Evolutionary conservation across 2,888 invertebrate species (phyloP), one percentile per base, ranked within the genome.

Genomic region (Tiliacea aurago): DNA sequence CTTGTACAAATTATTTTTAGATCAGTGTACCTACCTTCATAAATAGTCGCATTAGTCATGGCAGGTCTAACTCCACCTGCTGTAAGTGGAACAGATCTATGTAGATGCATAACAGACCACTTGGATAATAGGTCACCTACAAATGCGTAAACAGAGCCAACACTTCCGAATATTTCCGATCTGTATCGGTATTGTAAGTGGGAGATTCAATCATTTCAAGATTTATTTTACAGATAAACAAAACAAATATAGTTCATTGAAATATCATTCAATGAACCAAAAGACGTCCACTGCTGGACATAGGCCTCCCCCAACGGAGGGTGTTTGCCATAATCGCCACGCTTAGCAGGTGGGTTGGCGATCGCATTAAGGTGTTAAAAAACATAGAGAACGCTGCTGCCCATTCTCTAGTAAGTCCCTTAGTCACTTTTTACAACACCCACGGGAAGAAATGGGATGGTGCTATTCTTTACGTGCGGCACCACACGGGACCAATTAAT

Each of bases 41-140:
- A 64, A 64, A 76, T 79, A 76, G 72, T 47, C 71, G 18, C 43
- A 59, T 76, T 76, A 78, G 45, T 76, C 79, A 76, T 70, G 43
- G 2, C 53, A 70, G 28, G 43, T 72, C 64, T 58, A 45, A 55
- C 23, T 53, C 51, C 79, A 72, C 73, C 64, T 53, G 78, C 51
- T 58, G 41, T 53, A 37, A 49, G 59, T n/a, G 64, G 43, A 53
- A 67, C 56, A 45, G 51, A 47, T 73, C 41, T 78, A 13, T 28
- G 43, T 41, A 73, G 62, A 58, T 49, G 43, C 33, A 59, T 56
- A 53, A 43, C 33, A 53, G 2, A 75, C 37, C 41, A 65, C 41
- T 78, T 56, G 9, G 45, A 33, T 53, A 68, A 73, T 73, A 79
- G 63, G 80, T 67, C 66, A 80, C 43, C 18, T 41, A 56, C 51